Percentiles rank a stretch among this genome's conserved stretches.
Conservation (phyloP, 1,140 invertebrate species). For the Carposina sasakii region DNA sequence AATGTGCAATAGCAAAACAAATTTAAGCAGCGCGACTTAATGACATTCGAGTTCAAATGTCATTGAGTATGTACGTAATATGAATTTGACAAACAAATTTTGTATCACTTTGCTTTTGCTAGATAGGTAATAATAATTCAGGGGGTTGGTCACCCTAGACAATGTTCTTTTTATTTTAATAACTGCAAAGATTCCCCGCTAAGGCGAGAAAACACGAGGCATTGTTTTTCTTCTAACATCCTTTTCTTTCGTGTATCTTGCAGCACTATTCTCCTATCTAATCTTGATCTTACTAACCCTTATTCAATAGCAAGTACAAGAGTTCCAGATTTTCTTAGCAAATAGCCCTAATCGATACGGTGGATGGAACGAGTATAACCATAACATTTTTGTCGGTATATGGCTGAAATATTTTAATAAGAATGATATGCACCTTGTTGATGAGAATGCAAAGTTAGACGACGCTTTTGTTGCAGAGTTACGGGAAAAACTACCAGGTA, state of each 20-base stretch:
- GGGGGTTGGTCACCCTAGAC: too few relatives aligned
- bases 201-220: not conserved
- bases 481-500: conserved; percentile 32
- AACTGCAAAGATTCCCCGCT: too few relatives aligned
- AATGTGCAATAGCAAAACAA: too few relatives aligned
- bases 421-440: conserved; percentile 23
- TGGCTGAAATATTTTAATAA: conserved; percentile 56
- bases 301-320: conserved; percentile 59
- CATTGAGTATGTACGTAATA: too few relatives aligned
- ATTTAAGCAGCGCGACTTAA: too few relatives aligned
- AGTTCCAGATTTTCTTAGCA: conserved; percentile 66
- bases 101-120: too few relatives aligned
- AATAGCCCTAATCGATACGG: conserved; percentile 59
- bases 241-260: not conserved
- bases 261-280: not conserved
- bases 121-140: too few relatives aligned
- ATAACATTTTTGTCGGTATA: conserved; percentile 63
- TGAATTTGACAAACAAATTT: too few relatives aligned
- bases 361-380: conserved; percentile 70
- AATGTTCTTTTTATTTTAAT: too few relatives aligned
- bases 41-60: too few relatives aligned
- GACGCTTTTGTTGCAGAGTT: conserved; percentile 31
- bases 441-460: too few relatives aligned
- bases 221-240: not conserved
- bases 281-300: not conserved